Base-by-base conservation (phyloP, 2,888 invertebrate genomes). In the Coelopa pilipes region DNA sequence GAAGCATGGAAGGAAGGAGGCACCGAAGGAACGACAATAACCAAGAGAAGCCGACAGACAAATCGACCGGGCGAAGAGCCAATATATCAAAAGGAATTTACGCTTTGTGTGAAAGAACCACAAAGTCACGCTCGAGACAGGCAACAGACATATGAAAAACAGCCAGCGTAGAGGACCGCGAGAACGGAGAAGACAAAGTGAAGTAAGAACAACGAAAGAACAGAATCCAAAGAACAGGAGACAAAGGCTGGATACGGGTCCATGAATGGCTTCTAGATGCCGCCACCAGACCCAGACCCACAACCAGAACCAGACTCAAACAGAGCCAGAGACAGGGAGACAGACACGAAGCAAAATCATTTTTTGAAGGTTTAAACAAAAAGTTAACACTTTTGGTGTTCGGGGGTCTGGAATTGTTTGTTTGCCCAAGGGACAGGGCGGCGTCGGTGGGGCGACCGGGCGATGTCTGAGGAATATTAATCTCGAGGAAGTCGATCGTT, bases 51-150 rank as follows among this genome's bases (percentile, higher is more conserved):
- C 45, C 17, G 34, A 34, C 34, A 34, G 34, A 34, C 34, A 34
- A 34, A 4, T 34, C 34, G 34, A 34, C 34, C 34, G 34, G 34
- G 34, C 34, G 34, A 34, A 34, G 34, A 68, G 70, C 74, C 74
- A 74, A 75, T 77, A 74, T 71, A 73, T 77, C 77, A 77, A 74
- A 74, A 65, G 72, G 75, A 76, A 66, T 75, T 74, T 70, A 70
- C 65, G 66, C 63, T 66, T 74, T 72, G 34, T 47, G 65, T 62
- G 57, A 21, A 73, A 60, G 67, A 75, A 73, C 66, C 60, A 69
- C 59, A 60, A 71, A 75, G 77, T 77, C 77, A 77, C 75, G 77
- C 71, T 74, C 65, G 66, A 70, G 59, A 75, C 60, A 68, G 24
- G 24, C 15, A 17, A 65, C 57, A 72, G 75, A 75, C 72, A 65